Conservation (phyloP, 2,113 vertebrate genomes). For the Muntiacus reevesi region DNA sequence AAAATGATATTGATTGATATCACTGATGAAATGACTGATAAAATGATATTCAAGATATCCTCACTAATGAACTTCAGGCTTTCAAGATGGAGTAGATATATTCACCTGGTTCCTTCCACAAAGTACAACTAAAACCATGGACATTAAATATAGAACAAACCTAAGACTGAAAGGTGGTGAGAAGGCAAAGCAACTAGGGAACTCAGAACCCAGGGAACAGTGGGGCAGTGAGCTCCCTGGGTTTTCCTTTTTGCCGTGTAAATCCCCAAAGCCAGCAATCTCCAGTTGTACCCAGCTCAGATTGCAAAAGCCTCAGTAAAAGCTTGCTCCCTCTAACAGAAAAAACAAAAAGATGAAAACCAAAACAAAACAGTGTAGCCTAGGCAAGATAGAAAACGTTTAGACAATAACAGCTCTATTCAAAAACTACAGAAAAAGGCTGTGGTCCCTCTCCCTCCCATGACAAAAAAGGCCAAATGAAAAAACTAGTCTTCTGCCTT, state of each 20-base stretch:
- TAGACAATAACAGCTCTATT: background rate
- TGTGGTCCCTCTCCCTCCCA: background rate
- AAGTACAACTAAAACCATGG: background rate
- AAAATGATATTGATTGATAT: background rate
- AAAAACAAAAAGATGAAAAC: background rate
- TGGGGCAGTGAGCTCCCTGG: background rate
- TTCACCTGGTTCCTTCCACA: background rate
- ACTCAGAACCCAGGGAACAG: background rate
- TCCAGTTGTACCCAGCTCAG: background rate
- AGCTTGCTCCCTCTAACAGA: background rate
- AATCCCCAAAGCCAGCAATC: background rate
- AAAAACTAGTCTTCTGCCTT: background rate
- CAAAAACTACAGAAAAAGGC: background rate
- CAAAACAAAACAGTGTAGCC: background rate
- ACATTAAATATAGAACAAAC: background rate
- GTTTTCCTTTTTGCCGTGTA: background rate
- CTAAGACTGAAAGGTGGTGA: background rate
- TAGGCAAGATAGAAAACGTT: background rate
- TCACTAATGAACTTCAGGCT: background rate
- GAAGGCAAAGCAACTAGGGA: background rate
- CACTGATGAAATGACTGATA: too few species aligned
- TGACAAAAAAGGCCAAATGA: background rate
- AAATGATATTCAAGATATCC: background rate
- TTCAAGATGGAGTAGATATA: background rate
- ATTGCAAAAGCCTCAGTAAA: background rate